Evolutionary conservation across 2,113 vertebrate species (phyloP).

Genomic region (Rhinolophus sinicus): DNA sequence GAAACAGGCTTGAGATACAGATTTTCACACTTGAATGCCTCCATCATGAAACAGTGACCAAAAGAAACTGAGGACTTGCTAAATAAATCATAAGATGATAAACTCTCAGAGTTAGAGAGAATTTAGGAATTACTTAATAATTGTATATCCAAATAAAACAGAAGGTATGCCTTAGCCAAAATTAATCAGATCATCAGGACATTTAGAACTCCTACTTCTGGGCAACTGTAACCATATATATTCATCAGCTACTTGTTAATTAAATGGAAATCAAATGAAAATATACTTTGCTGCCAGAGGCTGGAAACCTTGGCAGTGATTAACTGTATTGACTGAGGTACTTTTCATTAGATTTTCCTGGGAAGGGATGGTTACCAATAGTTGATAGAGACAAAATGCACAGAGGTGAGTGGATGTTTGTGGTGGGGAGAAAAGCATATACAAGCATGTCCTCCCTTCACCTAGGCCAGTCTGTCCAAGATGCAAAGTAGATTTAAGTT

Average conservation of each 20-base stretch:
- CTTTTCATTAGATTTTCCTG: slow-evolving; percentile 42
- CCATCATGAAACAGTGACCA: not conserved
- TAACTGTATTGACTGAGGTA: not conserved
- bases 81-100: not conserved
- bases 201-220: not conserved
- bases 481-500: not conserved
- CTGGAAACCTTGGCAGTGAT: slow-evolving; percentile 35
- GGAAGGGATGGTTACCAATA: not conserved
- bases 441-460: not conserved
- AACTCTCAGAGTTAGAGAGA: not conserved
- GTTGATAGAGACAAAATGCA: not conserved
- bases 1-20: not conserved
- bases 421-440: not conserved
- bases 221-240: slow-evolving; percentile 33
- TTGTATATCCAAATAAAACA: not conserved
- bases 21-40: not conserved
- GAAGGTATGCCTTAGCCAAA: not conserved
- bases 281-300: slow-evolving; percentile 17
- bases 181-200: slow-evolving; percentile 2
- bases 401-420: not conserved
- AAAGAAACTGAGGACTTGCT: not conserved
- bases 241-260: slow-evolving; percentile 49
- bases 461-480: not conserved
- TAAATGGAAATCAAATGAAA: slow-evolving; percentile 56
- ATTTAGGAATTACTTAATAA: not conserved